Evolutionary conservation across 2,113 vertebrate genomes (phyloP), one percentile per base, ranked within the genome.

Genomic region (Ictidomys tridecemlineatus): DNA sequence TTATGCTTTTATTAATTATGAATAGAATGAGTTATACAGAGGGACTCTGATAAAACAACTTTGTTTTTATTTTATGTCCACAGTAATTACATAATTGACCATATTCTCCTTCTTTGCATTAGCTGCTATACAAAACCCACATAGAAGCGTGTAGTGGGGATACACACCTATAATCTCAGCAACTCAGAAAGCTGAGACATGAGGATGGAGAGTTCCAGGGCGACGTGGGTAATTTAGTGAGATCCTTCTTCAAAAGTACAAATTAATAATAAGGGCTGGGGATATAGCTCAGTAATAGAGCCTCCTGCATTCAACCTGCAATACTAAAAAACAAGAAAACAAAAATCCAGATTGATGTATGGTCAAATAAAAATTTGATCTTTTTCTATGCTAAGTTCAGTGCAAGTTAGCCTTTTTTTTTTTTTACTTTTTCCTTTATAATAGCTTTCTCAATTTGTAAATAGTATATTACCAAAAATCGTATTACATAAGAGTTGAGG

Each of bases 1-100:
- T 58, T 65, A 80, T 32, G 11, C 0, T 8, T 56, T 63, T 87
- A 65, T 42, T 87, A 94, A 87, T 22, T 61, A 69, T 78, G 8
- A 58, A 37, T 56, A 20, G 34, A 89, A 34, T 83, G 48, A 92
- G 11, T 76, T 93, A 32, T 24, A 42, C 89, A 74, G 34, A 65
- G 17, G 0, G 8, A 67, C 5, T 77, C 56, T 86, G 20, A 48
- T 74, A 20, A 94, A 97, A 85, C 16, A 82, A 61, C 37, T 84
- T 84, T 92, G 22, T 37, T 94, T 92, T 80, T 8, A 26, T 72
- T 89, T 89, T 73, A 72, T 61, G 8, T 76, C 69, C 73, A 78
- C 8, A 74, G 65, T 61, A 61, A 80, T 91, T 91, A 13, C 67
- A 5, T 20, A 58, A 94, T 65, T 89, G 3, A 51, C 63, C 28